Evolutionary conservation across 1,140 invertebrate species (phyloP), one percentile per base, ranked within the genome.

Genomic region (Andrena cerasifolii): DNA sequence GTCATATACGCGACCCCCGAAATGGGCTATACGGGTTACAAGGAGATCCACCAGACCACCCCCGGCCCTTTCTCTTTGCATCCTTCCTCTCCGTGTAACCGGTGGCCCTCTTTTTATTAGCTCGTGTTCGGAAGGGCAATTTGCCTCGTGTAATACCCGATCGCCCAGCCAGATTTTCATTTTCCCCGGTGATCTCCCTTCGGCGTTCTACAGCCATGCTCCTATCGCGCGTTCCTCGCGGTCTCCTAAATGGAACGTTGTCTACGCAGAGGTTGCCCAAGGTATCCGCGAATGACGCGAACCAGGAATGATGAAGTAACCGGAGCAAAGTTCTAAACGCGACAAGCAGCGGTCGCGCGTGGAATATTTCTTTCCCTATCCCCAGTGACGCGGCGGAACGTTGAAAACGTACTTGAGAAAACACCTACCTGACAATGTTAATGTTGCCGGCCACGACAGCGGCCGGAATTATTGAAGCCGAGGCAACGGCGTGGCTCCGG

Each of bases 1-100:
- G 61, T 83, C 83, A 71, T 86, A 85, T 79, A 78, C 70, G 84
- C 76, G 77, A 87, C 62, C 78, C 67, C 47, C 68, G 82, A 84
- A 91, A 92, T 91, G 85, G 88, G 84, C 90, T 89, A 89, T 90
- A 87, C 84, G 83, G 84, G 89, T 87, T 90, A 89, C 88, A 88
- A 86, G 89, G 72, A 84, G 82, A 84, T 84, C 84, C 79, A 81
- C 71, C 68, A 43, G 51, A 28, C 58, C 49, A 26, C 43, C 33
- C 51, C 18, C 28, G 16, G n/a, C 31, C 28, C 8, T 36, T 33
- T 43, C 10, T 72, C 26, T 45, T 49, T 51, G 33, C 28, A 43
- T 71, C 66, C 43, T 18, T n/a, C 21, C 14, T 18, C 24, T n/a
- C 36, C 3, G 43, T 31, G 28, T 61, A n/a, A n/a, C n/a, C n/a